Evolutionary conservation across 2,888 invertebrate genomes (phyloP).

Genomic region (Polydesmus complanatus): DNA sequence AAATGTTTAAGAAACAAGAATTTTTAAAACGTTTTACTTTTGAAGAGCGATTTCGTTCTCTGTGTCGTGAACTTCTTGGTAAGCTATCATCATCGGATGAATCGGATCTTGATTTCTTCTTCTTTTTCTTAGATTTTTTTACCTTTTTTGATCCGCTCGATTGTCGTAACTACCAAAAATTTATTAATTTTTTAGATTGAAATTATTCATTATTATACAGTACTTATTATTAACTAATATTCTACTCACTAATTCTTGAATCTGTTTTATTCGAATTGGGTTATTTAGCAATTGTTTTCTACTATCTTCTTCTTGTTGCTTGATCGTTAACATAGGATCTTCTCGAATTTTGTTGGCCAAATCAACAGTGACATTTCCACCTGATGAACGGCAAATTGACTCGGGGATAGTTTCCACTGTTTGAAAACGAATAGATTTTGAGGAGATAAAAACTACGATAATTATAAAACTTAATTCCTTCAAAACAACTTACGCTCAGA

Average conservation of each 20-base stretch:
- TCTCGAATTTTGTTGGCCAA: constrained; percentile 77
- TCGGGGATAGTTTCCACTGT: constrained; percentile 51
- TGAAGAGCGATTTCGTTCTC: neutral
- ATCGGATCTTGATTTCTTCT: constrained; percentile 33
- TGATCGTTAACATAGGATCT: constrained; percentile 80
- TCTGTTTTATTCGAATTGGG: constrained; percentile 74
- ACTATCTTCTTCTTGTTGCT: constrained; percentile 77
- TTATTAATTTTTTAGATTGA: too few species aligned
- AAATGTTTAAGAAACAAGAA: too few species aligned
- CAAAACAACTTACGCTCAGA: constrained; percentile 5
- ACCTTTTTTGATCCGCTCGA: constrained; percentile 20
- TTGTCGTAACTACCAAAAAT: too few species aligned
- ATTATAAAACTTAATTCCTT: neutral
- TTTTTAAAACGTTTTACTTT: too few species aligned
- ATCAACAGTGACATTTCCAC: constrained; percentile 49
- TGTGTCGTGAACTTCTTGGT: neutral
- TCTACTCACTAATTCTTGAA: constrained; percentile 54
- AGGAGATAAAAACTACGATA: neutral
- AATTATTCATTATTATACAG: too few species aligned
- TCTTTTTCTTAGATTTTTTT: constrained; percentile 25
- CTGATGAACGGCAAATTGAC: constrained; percentile 38
- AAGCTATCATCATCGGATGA: neutral
- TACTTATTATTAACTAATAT: constrained; percentile 17
- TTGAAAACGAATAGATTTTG: neutral
- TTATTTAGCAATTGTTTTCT: constrained; percentile 72